Evolutionary conservation across 1,140 invertebrate species (phyloP), one percentile per base, ranked within the genome.

Genomic region (Coenobita brevimanus): DNA sequence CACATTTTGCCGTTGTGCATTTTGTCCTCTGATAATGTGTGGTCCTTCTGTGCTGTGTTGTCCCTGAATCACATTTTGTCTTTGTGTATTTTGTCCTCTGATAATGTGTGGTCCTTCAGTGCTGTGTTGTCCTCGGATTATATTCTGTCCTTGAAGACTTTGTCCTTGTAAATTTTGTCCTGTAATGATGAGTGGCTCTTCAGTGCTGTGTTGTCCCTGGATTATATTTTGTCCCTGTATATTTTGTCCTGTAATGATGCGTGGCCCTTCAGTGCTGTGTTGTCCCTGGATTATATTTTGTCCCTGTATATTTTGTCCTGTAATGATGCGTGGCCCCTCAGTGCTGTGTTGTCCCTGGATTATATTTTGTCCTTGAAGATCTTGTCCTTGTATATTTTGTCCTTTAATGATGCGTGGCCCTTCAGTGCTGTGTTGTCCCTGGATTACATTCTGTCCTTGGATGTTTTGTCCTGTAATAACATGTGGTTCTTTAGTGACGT

Each of bases 11-110:
- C n/a, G n/a, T 67, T n/a, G 64, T n/a, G n/a, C n/a, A 67, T n/a
- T 67, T 67, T 67, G 64, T 67, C 64, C 54, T 57, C n/a, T n/a
- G n/a, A 57, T n/a, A n/a, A 57, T 57, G 54, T 57, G 10, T 57
- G 10, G 10, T n/a, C n/a, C 10, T n/a, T 57, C 54, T 57, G 13
- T 10, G 54, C 54, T 57, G n/a, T 13, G 13, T n/a, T 57, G 54
- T 57, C 54, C 30, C 8, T 67, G n/a, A n/a, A 24, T 24, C 6
- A 67, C 30, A 10, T 4, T 4, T 6, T 67, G 6, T 67, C 64
- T 4, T 67, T 10, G 8, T 6, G n/a, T 24, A 67, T n/a, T 33
- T 33, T 67, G 64, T 10, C 30, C 64, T 67, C 6, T 8, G n/a
- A n/a, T 67, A 8, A n/a, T 6, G n/a, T 33, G 10, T 57, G 13